Base-by-base conservation (phyloP, 2,797 vertebrate species). In the Notolepis coatsorum region DNA sequence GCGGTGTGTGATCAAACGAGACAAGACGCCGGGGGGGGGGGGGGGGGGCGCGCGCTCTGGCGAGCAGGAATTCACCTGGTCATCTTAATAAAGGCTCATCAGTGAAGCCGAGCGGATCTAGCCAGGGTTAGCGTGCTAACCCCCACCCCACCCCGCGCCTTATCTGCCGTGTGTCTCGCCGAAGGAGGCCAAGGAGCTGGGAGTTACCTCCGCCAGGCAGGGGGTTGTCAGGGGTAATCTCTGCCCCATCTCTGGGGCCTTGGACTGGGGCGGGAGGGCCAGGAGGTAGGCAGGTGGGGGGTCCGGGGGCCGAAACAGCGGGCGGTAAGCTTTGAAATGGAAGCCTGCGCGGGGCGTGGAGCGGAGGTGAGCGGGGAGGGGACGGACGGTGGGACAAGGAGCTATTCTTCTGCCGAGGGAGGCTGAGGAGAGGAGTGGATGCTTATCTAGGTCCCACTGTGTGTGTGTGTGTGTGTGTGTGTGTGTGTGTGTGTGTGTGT, bases 81-180 rank as follows among this genome's bases (percentile, higher is more conserved):
- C 89, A 89, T 86, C 70, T 84, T 88, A 88, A 90, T 89, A 88
- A 91, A 87, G 77, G 48, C 77, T 82, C 76, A 78, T 87, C 77
- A 81, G 79, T 81, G 79, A 57, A 80, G 43, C 62, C 61, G 63
- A 73, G 77, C 69, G 55, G 18, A 48, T 73, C 73, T 68, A 71
- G 72, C 65, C 3, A 48, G 70, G 71, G 35, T 3, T 37, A n/a
- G 35, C 35, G 35, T 33, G 39, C 41, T 30, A 42, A 17, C 38
- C 38, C n/a, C 77, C 83, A 72, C 58, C 20, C 49, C 28, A n/a
- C 13, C 30, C 18, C 3, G 33, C 8, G 53, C 13, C 49, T 51
- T 37, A 51, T 64, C 42, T 33, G 7, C 18, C 20, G 41, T 20
- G 20, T 31, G 15, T 28, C 55, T 58, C 41, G 20, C 13, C 38